Conservation (phyloP, 2,113 vertebrate species). For the Pholis gunnellus region DNA sequence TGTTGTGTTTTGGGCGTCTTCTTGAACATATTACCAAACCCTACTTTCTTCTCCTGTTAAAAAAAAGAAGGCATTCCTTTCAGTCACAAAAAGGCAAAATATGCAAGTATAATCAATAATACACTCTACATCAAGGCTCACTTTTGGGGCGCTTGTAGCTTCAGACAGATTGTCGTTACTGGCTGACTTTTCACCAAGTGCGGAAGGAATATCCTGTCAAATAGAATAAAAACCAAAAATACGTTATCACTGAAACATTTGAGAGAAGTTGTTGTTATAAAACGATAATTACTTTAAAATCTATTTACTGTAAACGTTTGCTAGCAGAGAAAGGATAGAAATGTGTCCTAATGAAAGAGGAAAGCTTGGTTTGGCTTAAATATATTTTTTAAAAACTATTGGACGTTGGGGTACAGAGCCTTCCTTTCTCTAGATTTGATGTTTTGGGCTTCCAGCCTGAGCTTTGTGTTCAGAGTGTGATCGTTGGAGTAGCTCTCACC, state of each 20-base stretch:
- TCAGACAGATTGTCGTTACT: slow-evolving; percentile 55
- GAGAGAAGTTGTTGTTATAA: too few species aligned
- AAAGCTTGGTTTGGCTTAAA: not conserved
- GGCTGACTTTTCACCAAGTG: slow-evolving; percentile 19
- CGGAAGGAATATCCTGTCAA: slow-evolving; percentile 44
- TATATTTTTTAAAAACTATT: not conserved
- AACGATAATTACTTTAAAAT: not conserved
- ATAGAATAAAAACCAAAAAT: not conserved
- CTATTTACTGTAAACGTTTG: not conserved
- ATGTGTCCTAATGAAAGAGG: not conserved
- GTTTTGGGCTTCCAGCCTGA: not conserved
- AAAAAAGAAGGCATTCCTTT: not conserved
- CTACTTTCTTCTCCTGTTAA: slow-evolving; percentile 66
- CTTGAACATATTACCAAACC: slow-evolving; percentile 61
- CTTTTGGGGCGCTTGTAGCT: slow-evolving; percentile 47
- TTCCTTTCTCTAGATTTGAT: not conserved
- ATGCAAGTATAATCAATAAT: not conserved
- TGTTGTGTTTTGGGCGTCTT: slow-evolving; percentile 66
- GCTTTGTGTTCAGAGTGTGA: not conserved
- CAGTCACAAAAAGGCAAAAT: not conserved
- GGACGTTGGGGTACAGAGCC: not conserved
- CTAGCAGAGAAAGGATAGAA: not conserved
- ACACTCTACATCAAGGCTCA: not conserved
- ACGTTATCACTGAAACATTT: not conserved
- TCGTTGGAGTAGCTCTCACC: slow-evolving; percentile 23